These are phyloP conservation scores for Xylocopa sonorina DNA, from an alignment of 1,140 invertebrate species.

Conservation along the genomic window DNA sequence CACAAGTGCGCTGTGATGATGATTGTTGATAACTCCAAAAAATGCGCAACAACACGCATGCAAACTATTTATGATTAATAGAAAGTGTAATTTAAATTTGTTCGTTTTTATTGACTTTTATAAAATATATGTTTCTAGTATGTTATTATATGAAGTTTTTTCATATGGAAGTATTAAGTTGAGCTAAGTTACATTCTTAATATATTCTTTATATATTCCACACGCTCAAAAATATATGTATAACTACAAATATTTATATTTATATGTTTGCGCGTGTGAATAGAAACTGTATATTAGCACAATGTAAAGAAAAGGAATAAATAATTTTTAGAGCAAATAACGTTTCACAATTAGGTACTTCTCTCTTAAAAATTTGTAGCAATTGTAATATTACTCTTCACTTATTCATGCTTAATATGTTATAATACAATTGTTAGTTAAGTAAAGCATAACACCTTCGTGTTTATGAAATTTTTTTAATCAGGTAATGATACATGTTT, in stretches of 20 bases:
- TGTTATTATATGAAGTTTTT: constrained; percentile 9
- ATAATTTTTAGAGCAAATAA: constrained; percentile 38
- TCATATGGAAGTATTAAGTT: not conserved
- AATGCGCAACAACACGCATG: constrained; percentile 24
- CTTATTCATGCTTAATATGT: no score
- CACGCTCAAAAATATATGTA: not conserved
- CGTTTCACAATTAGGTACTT: not conserved
- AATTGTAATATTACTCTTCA: no score
- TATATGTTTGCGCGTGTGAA: constrained; percentile 24
- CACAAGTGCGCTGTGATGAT: constrained; percentile 31
- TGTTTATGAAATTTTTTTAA: no score
- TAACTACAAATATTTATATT: not conserved
- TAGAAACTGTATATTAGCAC: constrained; percentile 40
- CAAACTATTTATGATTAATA: constrained; percentile 29
- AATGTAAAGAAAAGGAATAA: constrained; percentile 42
- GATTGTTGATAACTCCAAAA: constrained; percentile 25
- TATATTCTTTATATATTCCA: constrained; percentile 11
- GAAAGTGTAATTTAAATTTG: constrained; percentile 20
- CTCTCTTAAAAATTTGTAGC: no score
- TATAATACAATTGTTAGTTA: no score
- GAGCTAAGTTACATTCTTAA: constrained; percentile 19
- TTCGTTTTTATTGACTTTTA: constrained; percentile 18
- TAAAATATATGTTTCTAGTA: constrained; percentile 11
- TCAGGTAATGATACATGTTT: no score
- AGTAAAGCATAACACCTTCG: no score